Evolutionary conservation across 2,797 vertebrate species (phyloP).

Genomic region (Rhinophrynus dorsalis): DNA sequence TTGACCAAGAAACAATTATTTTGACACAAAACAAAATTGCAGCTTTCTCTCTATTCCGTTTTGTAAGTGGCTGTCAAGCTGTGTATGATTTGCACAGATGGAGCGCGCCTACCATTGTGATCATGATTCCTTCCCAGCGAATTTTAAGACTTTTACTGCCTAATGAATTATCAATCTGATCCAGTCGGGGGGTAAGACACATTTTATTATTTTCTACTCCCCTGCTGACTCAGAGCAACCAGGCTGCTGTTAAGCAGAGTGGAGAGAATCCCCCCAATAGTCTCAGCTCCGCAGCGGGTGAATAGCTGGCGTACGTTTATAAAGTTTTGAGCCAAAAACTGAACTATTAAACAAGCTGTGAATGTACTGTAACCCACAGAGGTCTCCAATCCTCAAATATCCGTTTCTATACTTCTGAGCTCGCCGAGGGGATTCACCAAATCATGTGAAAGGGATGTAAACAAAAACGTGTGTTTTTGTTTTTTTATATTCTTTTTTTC

Average conservation of each 20-base stretch:
- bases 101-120: conserved; percentile 1
- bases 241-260: conserved; percentile 1
- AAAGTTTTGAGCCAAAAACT: conserved; percentile 22
- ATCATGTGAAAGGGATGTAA: background rate
- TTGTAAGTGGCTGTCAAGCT: background rate
- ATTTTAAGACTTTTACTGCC: conserved; percentile 12
- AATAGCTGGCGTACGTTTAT: no score
- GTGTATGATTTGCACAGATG: conserved; percentile 7
- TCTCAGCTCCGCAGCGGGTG: background rate
- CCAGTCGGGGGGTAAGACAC: conserved; percentile 4
- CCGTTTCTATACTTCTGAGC: conserved; percentile 13
- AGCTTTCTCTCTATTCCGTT: background rate
- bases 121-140: conserved; percentile 3
- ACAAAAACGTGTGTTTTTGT: no score
- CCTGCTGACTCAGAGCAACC: conserved; percentile 5
- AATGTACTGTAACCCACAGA: conserved; percentile 15
- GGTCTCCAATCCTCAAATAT: background rate
- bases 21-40: no score
- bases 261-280: background rate
- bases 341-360: conserved; percentile 1
- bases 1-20: no score
- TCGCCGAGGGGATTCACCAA: background rate
- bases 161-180: conserved; percentile 15
- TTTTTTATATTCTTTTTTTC: no score
- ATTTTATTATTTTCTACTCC: background rate